Evolutionary conservation across 1,140 invertebrate species (phyloP).

Genomic region (Geopemphigus sp.): DNA sequence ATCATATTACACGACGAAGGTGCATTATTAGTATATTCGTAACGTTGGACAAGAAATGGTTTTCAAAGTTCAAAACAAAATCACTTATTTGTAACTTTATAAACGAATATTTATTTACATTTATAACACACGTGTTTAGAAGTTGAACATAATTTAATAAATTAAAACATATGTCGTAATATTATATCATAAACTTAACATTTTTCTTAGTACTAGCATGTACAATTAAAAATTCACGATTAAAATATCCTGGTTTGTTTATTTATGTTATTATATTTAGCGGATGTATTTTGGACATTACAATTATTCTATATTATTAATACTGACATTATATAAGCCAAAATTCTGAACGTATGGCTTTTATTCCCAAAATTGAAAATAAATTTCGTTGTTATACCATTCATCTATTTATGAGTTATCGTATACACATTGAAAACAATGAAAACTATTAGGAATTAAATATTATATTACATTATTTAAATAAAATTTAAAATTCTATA

Average conservation of each 20-base stretch:
- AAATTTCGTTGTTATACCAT: constrained; percentile 4
- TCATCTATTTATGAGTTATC: not conserved
- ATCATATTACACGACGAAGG: too few species aligned
- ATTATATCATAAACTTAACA: not conserved
- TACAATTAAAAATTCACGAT: constrained; percentile 13
- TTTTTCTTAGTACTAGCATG: not conserved
- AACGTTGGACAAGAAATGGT: too few species aligned
- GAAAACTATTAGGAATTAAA: not conserved
- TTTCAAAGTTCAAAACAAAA: not conserved
- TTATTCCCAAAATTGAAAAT: not conserved
- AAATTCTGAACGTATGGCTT: not conserved
- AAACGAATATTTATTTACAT: constrained; percentile 21
- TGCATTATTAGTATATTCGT: too few species aligned
- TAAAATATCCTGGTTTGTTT: not conserved
- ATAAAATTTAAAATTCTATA: not conserved
- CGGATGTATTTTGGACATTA: not conserved
- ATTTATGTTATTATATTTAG: not conserved
- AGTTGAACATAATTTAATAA: not conserved
- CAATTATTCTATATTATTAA: not conserved
- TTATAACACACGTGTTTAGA: not conserved
- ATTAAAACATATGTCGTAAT: not conserved
- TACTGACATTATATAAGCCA: not conserved
- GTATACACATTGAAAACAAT: constrained; percentile 33
- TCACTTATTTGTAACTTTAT: not conserved
- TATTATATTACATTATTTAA: not conserved